Conservation (phyloP, 2,888 invertebrate genomes). For the Glyphotaelius pellucidus region DNA sequence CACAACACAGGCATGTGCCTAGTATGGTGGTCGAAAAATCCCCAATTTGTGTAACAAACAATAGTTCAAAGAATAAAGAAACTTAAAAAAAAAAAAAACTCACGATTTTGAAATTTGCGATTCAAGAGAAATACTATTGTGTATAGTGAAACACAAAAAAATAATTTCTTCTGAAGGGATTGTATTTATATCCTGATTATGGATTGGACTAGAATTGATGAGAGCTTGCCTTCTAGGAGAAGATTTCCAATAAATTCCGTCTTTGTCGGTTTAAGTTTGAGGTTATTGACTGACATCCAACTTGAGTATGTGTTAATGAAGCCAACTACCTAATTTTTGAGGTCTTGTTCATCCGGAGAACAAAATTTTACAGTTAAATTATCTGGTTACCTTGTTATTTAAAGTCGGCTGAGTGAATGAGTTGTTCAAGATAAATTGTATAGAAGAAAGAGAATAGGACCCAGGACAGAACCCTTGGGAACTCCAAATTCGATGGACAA, state of each 20-base stretch:
- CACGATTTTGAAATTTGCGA: too few species aligned
- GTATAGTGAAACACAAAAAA: background rate
- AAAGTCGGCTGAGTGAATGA: background rate
- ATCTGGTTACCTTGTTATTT: background rate
- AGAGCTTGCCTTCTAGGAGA: background rate
- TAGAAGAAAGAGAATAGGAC: background rate
- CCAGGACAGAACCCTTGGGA: background rate
- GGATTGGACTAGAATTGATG: background rate
- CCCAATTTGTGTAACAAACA: too few species aligned
- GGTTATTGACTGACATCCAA: background rate
- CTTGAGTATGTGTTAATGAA: background rate
- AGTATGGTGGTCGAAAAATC: too few species aligned
- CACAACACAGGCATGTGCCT: too few species aligned
- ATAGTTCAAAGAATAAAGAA: too few species aligned
- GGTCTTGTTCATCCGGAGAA: background rate
- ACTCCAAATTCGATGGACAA: background rate
- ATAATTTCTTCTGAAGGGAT: background rate
- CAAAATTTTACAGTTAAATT: background rate
- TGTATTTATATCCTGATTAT: background rate
- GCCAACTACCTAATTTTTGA: background rate
- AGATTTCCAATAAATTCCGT: background rate
- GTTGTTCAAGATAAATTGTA: background rate
- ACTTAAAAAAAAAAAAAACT: too few species aligned
- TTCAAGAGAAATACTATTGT: too few species aligned
- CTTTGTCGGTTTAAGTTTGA: background rate